Base-by-base conservation (phyloP, 2,113 vertebrate species). In the Peromyscus polionotus region DNA sequence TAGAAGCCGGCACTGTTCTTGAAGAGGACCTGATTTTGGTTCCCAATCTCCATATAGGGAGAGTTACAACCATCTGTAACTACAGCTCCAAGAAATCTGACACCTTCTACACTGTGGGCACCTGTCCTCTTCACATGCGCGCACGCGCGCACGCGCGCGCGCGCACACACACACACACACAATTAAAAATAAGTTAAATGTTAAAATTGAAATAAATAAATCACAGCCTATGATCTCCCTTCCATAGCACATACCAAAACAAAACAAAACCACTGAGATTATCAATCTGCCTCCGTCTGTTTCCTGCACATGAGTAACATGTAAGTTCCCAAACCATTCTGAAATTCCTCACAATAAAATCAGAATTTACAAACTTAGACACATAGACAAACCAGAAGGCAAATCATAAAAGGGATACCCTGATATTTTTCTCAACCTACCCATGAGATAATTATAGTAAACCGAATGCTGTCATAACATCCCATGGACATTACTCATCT, bases 341-440 rank as follows among this genome's bases (percentile, higher is more conserved):
- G 3, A 61, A 31, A 20, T 65, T 90, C 90, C 88, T 94, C 51
- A 93, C 54, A 91, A 61, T 76, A 91, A 88, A 86, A 48, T 28
- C 31, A 75, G 12, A 68, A 75, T 75, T 88, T 67, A 88, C 24
- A 87, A 94, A 70, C 31, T 67, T 22, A 6, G 63, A 87, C 48
- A 73, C 42, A 73, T 59, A 57, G 28, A 57, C 73, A 42, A n/a
- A 90, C 26, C 65, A 45, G 20, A 88, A 68, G 9, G 67, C 22
- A 19, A 54, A 94, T 5, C 3, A 6, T 13, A 26, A 65, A 89
- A 54, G 31, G 16, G 4, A 39, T 85, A 91, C 22, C 24, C 36
- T 61, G 22, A 76, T 36, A 36, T 39, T 67, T 51, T 12, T 48
- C 4, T 84, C 39, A 54, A 7, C n/a, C 48, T 36, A 26, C 31